These are phyloP conservation scores for Callorhinus ursinus DNA, from an alignment of 2,113 vertebrate genomes.

Conservation along the genomic window DNA sequence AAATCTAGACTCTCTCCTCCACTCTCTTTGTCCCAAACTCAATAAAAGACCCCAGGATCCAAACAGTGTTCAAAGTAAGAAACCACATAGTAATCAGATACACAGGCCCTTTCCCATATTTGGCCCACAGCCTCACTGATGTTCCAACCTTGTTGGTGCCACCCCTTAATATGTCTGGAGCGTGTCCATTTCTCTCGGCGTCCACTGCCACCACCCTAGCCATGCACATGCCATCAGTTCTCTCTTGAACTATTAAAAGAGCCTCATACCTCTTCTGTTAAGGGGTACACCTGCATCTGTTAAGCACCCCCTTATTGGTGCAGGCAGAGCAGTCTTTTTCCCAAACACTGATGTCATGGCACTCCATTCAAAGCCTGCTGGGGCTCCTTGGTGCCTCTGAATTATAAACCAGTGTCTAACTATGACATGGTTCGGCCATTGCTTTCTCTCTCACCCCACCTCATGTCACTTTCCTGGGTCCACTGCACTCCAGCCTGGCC, in stretches of 20 bases:
- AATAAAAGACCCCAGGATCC: neutral
- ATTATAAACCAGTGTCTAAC: neutral
- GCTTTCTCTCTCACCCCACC: neutral
- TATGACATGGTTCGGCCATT: accelerated
- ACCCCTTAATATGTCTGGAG: neutral
- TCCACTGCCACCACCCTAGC: neutral
- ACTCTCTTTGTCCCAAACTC: neutral
- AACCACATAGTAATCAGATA: neutral
- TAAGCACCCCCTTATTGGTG: neutral
- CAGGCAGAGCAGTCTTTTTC: neutral
- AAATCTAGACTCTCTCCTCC: neutral
- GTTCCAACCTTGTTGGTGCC: neutral
- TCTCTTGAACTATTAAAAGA: neutral
- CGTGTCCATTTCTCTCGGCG: neutral
- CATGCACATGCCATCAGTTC: accelerated
- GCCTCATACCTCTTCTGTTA: neutral
- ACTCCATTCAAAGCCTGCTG: neutral
- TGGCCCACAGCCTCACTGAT: too few species aligned
- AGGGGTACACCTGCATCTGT: accelerated
- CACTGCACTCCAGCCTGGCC: accelerated
- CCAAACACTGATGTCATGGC: neutral
- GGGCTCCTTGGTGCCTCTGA: neutral
- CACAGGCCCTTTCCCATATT: accelerated
- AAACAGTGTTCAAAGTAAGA: neutral
- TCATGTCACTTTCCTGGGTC: accelerated